Conservation (phyloP, 2,888 invertebrate genomes). For the Bombylius major region DNA sequence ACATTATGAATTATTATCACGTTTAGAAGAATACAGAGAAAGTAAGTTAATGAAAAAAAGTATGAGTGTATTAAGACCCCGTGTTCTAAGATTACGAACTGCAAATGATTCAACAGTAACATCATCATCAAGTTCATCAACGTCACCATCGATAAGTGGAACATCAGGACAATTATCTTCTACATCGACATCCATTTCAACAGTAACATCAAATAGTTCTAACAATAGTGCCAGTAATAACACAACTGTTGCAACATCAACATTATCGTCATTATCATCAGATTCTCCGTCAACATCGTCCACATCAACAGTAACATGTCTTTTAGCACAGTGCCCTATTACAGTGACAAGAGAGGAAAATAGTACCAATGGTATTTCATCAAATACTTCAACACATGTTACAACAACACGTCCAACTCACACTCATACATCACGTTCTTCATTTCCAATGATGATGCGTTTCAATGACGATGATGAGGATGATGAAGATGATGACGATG, state of each 20-base stretch:
- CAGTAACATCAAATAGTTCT: background rate
- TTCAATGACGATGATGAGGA: background rate
- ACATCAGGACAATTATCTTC: background rate
- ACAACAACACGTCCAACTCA: no score
- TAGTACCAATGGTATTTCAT: no score
- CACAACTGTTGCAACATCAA: no score
- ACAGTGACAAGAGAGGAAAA: no score
- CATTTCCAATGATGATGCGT: background rate
- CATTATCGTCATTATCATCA: no score
- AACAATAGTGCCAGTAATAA: no score
- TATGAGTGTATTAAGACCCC: background rate
- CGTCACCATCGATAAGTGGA: background rate
- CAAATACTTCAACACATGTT: no score
- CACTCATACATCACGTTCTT: no score
- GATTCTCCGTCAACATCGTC: no score
- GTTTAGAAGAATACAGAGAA: conserved; percentile 16
- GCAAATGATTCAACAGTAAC: background rate
- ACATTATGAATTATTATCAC: conserved; percentile 36
- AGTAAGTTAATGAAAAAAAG: background rate
- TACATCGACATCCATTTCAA: background rate
- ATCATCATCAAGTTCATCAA: background rate
- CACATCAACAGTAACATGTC: background rate
- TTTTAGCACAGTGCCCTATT: no score
- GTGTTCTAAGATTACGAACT: background rate
- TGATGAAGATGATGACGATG: background rate